Base-by-base conservation (phyloP, 2,797 vertebrate species). In the Gouania willdenowi region DNA sequence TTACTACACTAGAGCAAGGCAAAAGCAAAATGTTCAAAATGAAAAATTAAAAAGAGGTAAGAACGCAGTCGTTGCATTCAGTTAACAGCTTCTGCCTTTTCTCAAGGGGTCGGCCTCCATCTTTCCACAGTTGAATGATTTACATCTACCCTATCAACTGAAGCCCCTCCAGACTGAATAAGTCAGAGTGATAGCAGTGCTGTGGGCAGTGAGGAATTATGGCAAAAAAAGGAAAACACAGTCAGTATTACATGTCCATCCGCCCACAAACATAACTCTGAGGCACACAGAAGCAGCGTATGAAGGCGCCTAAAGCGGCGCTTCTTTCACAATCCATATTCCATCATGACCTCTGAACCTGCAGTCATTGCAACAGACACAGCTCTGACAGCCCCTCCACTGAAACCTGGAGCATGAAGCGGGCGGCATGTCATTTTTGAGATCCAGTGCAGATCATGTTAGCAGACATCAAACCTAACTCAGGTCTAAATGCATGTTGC, bases 361-460 rank as follows among this genome's bases (percentile, higher is more conserved):
- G 13, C 32, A 54, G 44, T 56, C 48, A 29, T 50, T 26, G 31
- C 66, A 71, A 71, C 43, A 26, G 49, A 39, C 41, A 8, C 24
- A 66, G 42, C 38, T 54, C 60, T 67, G 73, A 74, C 76, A 72
- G 73, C 38, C 44, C 19, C 31, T 68, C 42, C 36, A 35, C 51
- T 25, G 48, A 55, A 74, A 71, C 35, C 33, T 31, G 54, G 47
- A 73, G 71, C 75, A 37, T 73, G 56, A 73, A 70, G 53, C 59
- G 28, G 44, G 28, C 29, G 34, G 38, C 44, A 35, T 12, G 8
- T 60, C 50, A 57, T 18, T 43, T 30, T 19, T 10, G 44, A 61
- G 42, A 61, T 9, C 26, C 50, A n/a, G n/a, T 8, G 39, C 54
- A 16, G 42, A 32, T 43, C 35, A 12, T 50, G 64, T 71, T 65